Conservation (phyloP, 2,888 invertebrate genomes). For the Gymnocheta viridis region DNA sequence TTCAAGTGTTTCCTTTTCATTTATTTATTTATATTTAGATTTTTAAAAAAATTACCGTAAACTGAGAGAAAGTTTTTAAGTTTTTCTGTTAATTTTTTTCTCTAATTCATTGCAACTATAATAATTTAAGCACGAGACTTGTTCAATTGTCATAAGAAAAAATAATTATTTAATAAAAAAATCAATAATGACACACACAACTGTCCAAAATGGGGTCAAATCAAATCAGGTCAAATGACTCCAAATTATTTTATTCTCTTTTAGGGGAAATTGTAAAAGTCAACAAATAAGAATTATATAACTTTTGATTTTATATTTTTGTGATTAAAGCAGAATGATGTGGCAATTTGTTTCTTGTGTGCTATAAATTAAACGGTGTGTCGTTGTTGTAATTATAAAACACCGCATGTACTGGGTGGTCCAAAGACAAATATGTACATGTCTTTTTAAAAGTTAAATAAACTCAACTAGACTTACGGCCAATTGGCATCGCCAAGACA, state of each 20-base stretch:
- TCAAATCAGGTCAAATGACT: constrained; percentile 3
- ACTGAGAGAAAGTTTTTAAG: too few relatives aligned
- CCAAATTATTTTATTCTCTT: background rate
- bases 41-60: constrained; percentile 6
- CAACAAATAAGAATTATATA: background rate
- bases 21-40: background rate
- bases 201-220: background rate
- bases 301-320: background rate
- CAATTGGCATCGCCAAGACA: too few relatives aligned
- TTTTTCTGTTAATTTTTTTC: constrained; percentile 15
- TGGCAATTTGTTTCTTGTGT: background rate
- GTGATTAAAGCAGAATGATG: background rate
- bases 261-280: background rate
- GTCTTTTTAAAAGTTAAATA: too few relatives aligned
- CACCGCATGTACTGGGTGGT: background rate
- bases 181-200: background rate
- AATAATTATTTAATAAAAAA: background rate
- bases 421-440: too few relatives aligned
- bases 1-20: constrained; percentile 37
- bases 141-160: constrained; percentile 5
- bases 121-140: background rate
- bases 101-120: constrained; percentile 33
- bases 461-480: too few relatives aligned
- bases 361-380: background rate
- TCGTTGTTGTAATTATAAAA: background rate